phyloP scores from a whole-genome alignment of 2,797 vertebrate genomes.

The Mastacembelus armatus region DNA sequence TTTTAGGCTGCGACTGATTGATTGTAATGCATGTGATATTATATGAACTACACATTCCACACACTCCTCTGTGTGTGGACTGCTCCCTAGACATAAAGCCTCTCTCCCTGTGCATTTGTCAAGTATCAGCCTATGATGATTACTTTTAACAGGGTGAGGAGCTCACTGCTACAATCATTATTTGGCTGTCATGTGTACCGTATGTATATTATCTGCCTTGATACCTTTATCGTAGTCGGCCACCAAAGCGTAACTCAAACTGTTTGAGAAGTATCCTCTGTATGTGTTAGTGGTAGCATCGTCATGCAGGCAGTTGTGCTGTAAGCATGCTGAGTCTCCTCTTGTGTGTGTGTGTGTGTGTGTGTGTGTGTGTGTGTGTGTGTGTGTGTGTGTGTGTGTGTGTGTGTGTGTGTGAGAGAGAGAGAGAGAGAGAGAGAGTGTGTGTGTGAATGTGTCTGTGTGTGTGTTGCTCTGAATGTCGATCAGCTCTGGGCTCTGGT shows the following conservation, averaged over 20 bases:
- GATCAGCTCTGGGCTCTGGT: constrained; percentile 76
- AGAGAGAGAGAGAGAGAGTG: constrained; percentile 62
- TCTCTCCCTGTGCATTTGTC: not conserved
- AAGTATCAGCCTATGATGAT: constrained; percentile 13
- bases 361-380: constrained; percentile 32
- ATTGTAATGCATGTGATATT: not conserved
- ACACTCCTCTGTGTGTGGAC: not conserved
- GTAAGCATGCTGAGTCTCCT: constrained; percentile 78
- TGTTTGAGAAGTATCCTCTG: constrained; percentile 44
- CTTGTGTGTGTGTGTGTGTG: constrained; percentile 27
- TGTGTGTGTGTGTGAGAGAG: constrained; percentile 51
- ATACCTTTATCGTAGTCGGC: constrained; percentile 12
- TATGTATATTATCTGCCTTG: not conserved
- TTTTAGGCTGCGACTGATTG: constrained; percentile 11
- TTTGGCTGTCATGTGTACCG: no score
- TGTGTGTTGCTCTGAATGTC: constrained; percentile 77
- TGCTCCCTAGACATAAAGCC: not conserved
- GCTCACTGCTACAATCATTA: not conserved
- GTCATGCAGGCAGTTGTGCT: constrained; percentile 63
- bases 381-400: constrained; percentile 38
- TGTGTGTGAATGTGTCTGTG: constrained; percentile 48
- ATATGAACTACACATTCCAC: constrained; percentile 1
- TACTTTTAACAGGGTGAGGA: not conserved
- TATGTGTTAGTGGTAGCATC: constrained; percentile 69
- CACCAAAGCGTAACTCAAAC: constrained; percentile 7